Evolutionary conservation across 2,113 vertebrate species (phyloP).

Genomic region (Promerops cafer): DNA sequence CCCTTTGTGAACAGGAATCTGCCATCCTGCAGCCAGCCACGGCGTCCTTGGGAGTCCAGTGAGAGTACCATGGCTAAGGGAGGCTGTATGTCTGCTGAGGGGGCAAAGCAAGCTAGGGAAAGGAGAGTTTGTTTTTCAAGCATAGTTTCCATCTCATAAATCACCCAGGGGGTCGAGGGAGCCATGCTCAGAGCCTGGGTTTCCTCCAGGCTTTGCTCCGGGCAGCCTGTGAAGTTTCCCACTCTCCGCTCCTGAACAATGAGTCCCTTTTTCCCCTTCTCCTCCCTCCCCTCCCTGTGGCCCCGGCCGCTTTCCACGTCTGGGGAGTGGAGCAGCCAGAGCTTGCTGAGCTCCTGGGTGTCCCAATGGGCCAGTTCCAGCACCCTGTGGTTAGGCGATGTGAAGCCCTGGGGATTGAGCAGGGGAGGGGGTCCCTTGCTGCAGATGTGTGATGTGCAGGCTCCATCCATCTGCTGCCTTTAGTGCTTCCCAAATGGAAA

Average conservation of each 20-base stretch:
- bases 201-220: constrained; percentile 33
- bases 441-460: neutral
- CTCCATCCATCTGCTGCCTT: neutral
- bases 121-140: constrained; percentile 40
- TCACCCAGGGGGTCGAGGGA: neutral
- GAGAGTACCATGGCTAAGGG: neutral
- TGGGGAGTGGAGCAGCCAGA: neutral
- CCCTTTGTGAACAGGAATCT: neutral
- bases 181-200: constrained; percentile 4
- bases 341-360: neutral
- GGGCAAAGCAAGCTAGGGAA: neutral
- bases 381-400: neutral
- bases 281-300: constrained; percentile 2
- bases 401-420: neutral
- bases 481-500: neutral
- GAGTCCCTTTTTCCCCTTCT: constrained; percentile 34
- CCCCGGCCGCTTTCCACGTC: neutral
- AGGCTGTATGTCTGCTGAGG: neutral
- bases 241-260: constrained; percentile 39
- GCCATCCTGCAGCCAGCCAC: fast-evolving
- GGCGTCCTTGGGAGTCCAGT: neutral
- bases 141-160: constrained; percentile 38
- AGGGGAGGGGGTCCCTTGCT: neutral
- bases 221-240: constrained; percentile 16
- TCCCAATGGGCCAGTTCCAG: neutral